Evolutionary conservation across 2,888 invertebrate genomes (phyloP).

Genomic region (Heliconius aoede): DNA sequence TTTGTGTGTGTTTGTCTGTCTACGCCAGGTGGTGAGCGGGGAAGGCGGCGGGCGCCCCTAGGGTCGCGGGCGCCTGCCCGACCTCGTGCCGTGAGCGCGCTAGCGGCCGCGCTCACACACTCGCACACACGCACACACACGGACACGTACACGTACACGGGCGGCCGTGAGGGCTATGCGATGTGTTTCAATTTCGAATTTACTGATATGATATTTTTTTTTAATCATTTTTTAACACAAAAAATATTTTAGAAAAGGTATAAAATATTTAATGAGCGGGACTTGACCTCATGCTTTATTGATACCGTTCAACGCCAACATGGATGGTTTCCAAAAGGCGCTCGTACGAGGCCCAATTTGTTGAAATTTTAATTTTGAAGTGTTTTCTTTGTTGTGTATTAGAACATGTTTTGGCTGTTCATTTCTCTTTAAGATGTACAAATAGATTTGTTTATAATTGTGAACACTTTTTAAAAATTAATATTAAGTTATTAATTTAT

Average conservation of each 20-base stretch:
- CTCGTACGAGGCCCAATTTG: too few relatives aligned
- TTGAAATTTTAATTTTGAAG: too few relatives aligned
- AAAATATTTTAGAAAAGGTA: too few relatives aligned
- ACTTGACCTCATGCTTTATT: too few relatives aligned
- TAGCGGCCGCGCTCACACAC: slow-evolving; percentile 58
- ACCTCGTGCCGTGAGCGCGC: slow-evolving; percentile 83
- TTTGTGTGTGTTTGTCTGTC: slow-evolving; percentile 4
- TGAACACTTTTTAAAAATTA: background rate
- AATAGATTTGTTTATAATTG: background rate
- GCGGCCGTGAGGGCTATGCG: background rate
- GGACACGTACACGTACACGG: slow-evolving; percentile 41
- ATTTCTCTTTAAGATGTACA: background rate
- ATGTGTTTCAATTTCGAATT: background rate
- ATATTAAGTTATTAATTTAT: background rate
- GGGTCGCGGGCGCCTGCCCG: slow-evolving; percentile 84
- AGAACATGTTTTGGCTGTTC: background rate
- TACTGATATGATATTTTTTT: background rate
- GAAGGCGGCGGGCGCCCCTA: slow-evolving; percentile 79
- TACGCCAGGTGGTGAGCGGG: slow-evolving; percentile 71
- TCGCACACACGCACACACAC: slow-evolving; percentile 49
- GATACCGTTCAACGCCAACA: too few relatives aligned
- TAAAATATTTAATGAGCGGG: too few relatives aligned
- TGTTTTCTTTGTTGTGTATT: background rate
- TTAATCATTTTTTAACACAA: too few relatives aligned
- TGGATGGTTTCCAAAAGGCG: too few relatives aligned